Percentiles rank a stretch among this genome's conserved stretches.
phyloP scores from a whole-genome alignment of 2,888 invertebrate species.

The Zootermopsis nevadensis region DNA sequence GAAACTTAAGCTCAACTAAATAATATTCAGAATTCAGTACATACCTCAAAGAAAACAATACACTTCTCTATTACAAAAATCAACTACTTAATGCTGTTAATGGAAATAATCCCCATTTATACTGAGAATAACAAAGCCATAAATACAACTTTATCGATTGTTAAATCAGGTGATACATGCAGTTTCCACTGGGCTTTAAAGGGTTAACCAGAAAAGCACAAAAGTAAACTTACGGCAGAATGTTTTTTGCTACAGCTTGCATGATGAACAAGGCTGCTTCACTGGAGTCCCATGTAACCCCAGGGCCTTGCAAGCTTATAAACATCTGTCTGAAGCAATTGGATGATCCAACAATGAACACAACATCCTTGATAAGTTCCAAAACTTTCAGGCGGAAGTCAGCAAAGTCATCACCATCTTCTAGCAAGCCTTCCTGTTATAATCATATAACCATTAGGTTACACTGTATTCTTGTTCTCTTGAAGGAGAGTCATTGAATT shows the following conservation, averaged over 20 bases:
- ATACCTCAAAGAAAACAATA: no score
- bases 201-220: no score
- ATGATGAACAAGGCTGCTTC: slow-evolving; percentile 96
- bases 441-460: not conserved
- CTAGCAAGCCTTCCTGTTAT: slow-evolving; percentile 77
- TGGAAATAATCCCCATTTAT: no score
- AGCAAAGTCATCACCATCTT: slow-evolving; percentile 86
- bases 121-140: no score
- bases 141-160: no score
- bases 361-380: slow-evolving; percentile 95
- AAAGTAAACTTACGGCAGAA: slow-evolving; percentile 80
- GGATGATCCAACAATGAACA: slow-evolving; percentile 94
- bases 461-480: not conserved
- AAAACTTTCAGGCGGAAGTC: slow-evolving; percentile 88
- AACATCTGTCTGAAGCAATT: slow-evolving; percentile 94
- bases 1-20: no score
- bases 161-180: no score
- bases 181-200: no score
- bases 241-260: slow-evolving; percentile 95
- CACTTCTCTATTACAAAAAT: no score
- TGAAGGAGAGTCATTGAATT: not conserved
- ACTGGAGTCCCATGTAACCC: slow-evolving; percentile 89
- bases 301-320: slow-evolving; percentile 76
- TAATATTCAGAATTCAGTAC: no score
- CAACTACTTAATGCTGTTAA: no score